Base-by-base conservation (phyloP, 2,113 vertebrate species). In the human region DNA sequence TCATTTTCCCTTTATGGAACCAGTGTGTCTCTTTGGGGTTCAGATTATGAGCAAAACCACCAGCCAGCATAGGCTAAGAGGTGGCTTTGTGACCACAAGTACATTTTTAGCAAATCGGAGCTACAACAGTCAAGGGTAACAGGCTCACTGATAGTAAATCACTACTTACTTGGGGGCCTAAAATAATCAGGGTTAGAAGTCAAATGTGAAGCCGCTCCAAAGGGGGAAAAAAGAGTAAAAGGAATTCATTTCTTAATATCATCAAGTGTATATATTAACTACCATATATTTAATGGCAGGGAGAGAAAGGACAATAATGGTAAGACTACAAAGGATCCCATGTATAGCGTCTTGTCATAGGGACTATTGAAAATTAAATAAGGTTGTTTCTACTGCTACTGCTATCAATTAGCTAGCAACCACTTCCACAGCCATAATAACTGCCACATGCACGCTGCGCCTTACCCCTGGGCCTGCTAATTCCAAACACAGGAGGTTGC, bases 331-430 rank as follows among this genome's bases (percentile, higher is more conserved):
- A 98, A 98, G 94, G 94, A 94, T 68, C 93, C 94, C 98, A 55
- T 96, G 97, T 98, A 96, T 25, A 94, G 94, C 50, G 32, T 72
- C 96, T 94, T 98, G 70, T 52, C 84, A 40, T n/a, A 96, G 96
- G 94, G 87, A 97, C 82, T 70, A 81, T 6, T 93, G 97, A 96
- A 96, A 98, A 98, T 98, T 86, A 98, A 98, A 91, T 18, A 93
- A 97, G 95, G 95, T 97, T 98, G 95, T 50, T 93, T 90, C 95
- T 95, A 94, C 96, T 75, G 97, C 97, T 97, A 95, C 97, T 98
- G 98, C 97, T 97, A 94, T 98, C 98, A 98, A 98, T 98, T 98
- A 98, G 97, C 94, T 83, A 79, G 97, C 96, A 98, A 97, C 97
- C 97, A 97, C 96, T 97, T 98, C 98, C 98, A 98, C 18, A n/a